phyloP scores from a whole-genome alignment of 1,140 invertebrate species.

The Lanistes nyassanus region DNA sequence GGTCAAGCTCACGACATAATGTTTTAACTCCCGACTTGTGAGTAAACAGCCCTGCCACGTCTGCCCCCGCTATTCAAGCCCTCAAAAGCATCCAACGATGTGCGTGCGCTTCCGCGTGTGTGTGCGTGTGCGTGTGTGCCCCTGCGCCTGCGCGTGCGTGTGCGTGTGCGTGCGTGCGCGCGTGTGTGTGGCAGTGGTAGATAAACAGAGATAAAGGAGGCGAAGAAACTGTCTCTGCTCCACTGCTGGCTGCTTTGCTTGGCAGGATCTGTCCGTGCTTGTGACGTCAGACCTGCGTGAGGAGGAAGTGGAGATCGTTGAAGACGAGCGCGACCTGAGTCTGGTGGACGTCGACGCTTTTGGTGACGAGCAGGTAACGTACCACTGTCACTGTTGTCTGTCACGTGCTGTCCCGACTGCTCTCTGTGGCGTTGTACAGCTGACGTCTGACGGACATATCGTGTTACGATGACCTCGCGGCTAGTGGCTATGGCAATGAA shows the following conservation, averaged over 20 bases:
- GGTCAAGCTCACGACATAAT: too few species aligned
- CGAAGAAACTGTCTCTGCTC: not conserved
- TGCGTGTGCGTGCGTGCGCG: not conserved
- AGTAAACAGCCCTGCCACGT: too few species aligned
- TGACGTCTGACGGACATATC: too few species aligned
- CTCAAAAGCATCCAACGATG: too few species aligned
- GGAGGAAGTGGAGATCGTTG: constrained; percentile 45
- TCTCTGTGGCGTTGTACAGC: too few species aligned
- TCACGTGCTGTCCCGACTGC: too few species aligned
- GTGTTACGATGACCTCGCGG: too few species aligned
- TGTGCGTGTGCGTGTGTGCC: not conserved
- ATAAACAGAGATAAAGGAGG: not conserved
- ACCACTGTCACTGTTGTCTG: too few species aligned
- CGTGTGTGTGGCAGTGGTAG: not conserved
- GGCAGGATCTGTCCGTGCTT: constrained; percentile 55
- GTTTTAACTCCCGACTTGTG: too few species aligned
- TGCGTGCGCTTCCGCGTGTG: not conserved
- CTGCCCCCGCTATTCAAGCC: too few species aligned
- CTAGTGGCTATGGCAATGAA: too few species aligned
- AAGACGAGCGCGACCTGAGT: constrained; percentile 45
- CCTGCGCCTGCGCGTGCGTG: not conserved
- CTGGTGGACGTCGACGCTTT: constrained; percentile 49
- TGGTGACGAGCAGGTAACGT: constrained; percentile 40
- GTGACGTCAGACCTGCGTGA: constrained; percentile 47
- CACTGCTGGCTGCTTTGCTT: too few species aligned